phyloP scores from a whole-genome alignment of 2,113 vertebrate genomes.

The Copsychus sechellarum region DNA sequence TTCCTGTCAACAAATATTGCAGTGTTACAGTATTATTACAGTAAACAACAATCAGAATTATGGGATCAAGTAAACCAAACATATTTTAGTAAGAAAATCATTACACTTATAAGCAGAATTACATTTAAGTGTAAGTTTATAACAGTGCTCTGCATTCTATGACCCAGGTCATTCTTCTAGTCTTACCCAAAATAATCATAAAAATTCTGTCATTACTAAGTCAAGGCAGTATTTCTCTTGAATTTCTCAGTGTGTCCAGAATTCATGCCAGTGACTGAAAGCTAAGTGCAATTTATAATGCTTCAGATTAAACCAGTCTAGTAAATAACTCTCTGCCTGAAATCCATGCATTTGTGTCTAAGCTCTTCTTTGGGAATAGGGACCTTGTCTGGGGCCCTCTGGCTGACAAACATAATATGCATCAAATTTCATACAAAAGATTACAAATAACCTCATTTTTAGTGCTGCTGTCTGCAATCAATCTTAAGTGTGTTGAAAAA shows the following conservation, averaged over 20 bases:
- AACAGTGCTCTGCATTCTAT: not conserved
- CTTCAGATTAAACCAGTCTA: not conserved
- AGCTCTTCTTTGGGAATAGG: not conserved
- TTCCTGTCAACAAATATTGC: not conserved
- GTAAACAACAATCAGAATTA: not conserved
- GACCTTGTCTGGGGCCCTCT: not conserved
- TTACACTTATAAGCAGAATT: not conserved
- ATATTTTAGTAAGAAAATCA: not conserved
- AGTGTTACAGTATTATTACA: not conserved
- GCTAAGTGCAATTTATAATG: not conserved
- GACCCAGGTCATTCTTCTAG: constrained; percentile 11
- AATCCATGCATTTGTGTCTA: not conserved
- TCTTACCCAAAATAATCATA: not conserved
- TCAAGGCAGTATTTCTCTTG: constrained; percentile 6
- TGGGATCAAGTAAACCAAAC: not conserved
- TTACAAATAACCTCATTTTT: not conserved
- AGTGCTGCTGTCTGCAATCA: constrained; percentile 9
- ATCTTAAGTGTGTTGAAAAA: constrained; percentile 36
- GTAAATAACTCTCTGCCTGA: constrained; percentile 1
- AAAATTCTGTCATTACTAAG: not conserved
- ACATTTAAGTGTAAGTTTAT: not conserved
- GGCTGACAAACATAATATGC: not conserved
- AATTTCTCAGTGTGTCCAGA: not conserved
- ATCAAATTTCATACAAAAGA: not conserved
- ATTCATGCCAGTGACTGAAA: constrained; percentile 10